These are phyloP conservation scores for Scopus umbretta DNA, from an alignment of 2,113 vertebrate genomes.

Conservation along the genomic window DNA sequence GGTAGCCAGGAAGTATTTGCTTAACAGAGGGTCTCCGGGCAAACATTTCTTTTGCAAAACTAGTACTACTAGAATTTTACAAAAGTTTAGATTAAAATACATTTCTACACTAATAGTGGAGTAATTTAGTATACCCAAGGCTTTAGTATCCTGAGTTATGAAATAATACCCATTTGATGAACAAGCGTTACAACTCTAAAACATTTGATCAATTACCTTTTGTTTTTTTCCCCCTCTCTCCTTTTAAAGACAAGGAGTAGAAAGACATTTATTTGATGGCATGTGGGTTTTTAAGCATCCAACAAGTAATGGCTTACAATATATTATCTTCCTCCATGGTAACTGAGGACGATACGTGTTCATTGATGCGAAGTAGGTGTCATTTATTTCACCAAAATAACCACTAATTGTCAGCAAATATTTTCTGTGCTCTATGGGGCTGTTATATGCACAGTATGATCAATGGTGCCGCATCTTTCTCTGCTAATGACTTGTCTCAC, in stretches of 20 bases:
- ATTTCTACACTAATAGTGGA: background rate
- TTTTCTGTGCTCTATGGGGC: background rate
- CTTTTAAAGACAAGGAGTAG: background rate
- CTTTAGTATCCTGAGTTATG: background rate
- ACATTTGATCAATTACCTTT: background rate
- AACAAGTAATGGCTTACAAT: background rate
- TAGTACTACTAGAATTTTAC: background rate
- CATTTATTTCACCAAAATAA: background rate
- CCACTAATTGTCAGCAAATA: background rate
- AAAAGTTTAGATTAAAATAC: background rate
- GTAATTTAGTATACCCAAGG: background rate
- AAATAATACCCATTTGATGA: background rate
- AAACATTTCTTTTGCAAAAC: background rate
- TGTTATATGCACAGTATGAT: background rate
- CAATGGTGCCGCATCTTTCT: background rate
- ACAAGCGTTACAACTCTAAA: background rate
- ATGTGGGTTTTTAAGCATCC: background rate
- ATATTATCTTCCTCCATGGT: background rate
- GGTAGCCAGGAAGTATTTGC: background rate
- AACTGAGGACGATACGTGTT: background rate
- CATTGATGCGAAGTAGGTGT: background rate
- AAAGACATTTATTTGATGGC: background rate
- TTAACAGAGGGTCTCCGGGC: background rate
- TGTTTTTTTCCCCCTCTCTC: fast-evolving
- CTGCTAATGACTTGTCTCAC: background rate